Base-by-base conservation (phyloP, 2,888 invertebrate species). In the Eustalomyia histrio region DNA sequence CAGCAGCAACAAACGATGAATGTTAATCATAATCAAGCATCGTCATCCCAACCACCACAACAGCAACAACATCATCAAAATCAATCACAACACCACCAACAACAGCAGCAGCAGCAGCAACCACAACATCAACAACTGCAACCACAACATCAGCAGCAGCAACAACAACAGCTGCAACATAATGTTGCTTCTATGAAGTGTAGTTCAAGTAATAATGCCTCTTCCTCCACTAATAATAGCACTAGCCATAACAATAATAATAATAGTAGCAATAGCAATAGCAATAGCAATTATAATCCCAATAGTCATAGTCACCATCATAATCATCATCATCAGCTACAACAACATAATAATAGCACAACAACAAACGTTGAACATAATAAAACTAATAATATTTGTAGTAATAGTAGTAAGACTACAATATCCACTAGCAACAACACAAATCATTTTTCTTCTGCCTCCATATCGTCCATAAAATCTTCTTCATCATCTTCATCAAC, bases 81-180 rank as follows among this genome's bases (percentile, higher is more conserved):
- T 35, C 52, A 39, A n/a, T 33, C 21, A n/a, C n/a, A n/a, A 4
- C 74, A 80, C 0, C 84, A 82, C 0, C 82, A 86, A 92, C 94
- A 89, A 90, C 93, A 84, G 91, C 92, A 90, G 33, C 87, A 84
- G 33, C 86, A 83, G 12, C 82, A 81, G 6, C 83, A 83, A 50
- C 83, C 83, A 63, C 83, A 84, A 39, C 82, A 78, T 2, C 76
- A 63, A 12, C 83, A 81, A 65, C 83, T 82, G 5, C 83, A 79
- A n/a, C 85, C 81, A 14, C 83, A 79, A 7, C 84, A 80, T 14
- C 79, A 76, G n/a, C 84, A 82, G 58, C 83, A 83, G 16, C 73
- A 80, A 47, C 84, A 84, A n/a, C 82, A 82, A 7, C 84, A 84
- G 17, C 69, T 83, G 17, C 85, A 80, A 17, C 83, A 84, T 18